A percentile compares a stretch with the other conserved stretches of the same genome.
Conservation (phyloP, 2,888 invertebrate genomes). For the Furcula furcula region DNA sequence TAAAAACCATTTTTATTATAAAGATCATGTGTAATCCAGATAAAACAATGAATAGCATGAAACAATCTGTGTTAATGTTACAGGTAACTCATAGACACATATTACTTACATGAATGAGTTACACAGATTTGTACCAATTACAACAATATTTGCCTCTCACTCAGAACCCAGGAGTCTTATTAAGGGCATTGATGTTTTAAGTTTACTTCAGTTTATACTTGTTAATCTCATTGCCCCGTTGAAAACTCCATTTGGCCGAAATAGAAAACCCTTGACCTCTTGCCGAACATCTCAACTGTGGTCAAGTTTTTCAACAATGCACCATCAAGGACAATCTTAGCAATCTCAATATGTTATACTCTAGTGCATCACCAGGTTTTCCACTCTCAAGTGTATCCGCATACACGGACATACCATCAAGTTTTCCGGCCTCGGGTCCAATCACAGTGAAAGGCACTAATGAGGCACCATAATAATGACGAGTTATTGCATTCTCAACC, state of each 20-base stretch:
- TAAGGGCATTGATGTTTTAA: slow-evolving; percentile 54
- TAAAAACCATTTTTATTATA: too few relatives aligned
- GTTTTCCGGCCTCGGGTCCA: slow-evolving; percentile 80
- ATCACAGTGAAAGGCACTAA: slow-evolving; percentile 78
- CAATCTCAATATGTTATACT: slow-evolving; percentile 32
- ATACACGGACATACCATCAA: slow-evolving; percentile 78
- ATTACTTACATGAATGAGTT: slow-evolving; percentile 79
- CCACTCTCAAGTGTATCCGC: slow-evolving; percentile 78
- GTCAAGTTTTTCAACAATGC: slow-evolving; percentile 82
- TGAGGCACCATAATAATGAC: slow-evolving; percentile 80
- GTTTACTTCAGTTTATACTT: slow-evolving; percentile 34
- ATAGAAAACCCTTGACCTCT: slow-evolving; percentile 81
- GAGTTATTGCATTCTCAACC: slow-evolving; percentile 81
- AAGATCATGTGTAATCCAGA: slow-evolving; percentile 8
- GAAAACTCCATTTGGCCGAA: slow-evolving; percentile 79
- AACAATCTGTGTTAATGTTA: slow-evolving; percentile 36
- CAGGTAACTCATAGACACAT: slow-evolving; percentile 65
- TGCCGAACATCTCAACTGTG: slow-evolving; percentile 67
- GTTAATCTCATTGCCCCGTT: slow-evolving; percentile 58
- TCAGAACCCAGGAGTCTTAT: slow-evolving; percentile 79
- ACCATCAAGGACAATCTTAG: slow-evolving; percentile 46
- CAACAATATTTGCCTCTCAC: slow-evolving; percentile 76
- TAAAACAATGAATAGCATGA: slow-evolving; percentile 16
- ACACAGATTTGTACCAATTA: slow-evolving; percentile 65
- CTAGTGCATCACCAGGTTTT: slow-evolving; percentile 81